Percentiles rank a stretch among this genome's conserved stretches.
Evolutionary conservation across 2,113 vertebrate species (phyloP).

Genomic region (Motacilla alba): DNA sequence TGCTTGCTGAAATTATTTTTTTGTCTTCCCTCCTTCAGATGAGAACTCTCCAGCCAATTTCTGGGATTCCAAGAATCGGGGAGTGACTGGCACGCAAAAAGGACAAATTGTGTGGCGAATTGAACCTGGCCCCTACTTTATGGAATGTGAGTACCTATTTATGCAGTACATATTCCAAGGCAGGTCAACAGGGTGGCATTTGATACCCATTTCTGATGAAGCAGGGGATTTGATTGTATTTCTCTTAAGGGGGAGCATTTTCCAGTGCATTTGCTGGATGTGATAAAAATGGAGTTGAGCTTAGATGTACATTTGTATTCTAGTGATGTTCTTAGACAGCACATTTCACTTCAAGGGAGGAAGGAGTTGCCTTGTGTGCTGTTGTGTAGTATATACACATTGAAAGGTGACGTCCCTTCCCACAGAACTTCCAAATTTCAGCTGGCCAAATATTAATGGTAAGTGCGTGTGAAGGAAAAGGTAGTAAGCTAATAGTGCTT

Average conservation of each 20-base stretch:
- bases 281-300: background rate
- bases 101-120: constrained; percentile 97
- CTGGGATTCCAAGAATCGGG: constrained; percentile 99
- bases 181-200: background rate
- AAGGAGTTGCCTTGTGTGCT: background rate
- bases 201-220: background rate
- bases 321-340: background rate
- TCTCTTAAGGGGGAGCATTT: background rate
- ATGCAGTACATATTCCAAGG: background rate
- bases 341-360: background rate
- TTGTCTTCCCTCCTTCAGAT: constrained; percentile 76
- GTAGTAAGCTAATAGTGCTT: background rate
- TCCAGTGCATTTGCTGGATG: fast-evolving
- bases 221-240: background rate
- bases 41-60: constrained; percentile 96
- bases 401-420: background rate
- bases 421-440: background rate
- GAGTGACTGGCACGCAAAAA: constrained; percentile 95
- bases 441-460: background rate
- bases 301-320: background rate
- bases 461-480: background rate
- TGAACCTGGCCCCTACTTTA: constrained; percentile 95
- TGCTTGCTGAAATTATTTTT: background rate
- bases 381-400: fast-evolving
- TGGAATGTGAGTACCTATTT: constrained; percentile 87